phyloP scores from a whole-genome alignment of 1,140 invertebrate species.

The Calliphora vicina region DNA sequence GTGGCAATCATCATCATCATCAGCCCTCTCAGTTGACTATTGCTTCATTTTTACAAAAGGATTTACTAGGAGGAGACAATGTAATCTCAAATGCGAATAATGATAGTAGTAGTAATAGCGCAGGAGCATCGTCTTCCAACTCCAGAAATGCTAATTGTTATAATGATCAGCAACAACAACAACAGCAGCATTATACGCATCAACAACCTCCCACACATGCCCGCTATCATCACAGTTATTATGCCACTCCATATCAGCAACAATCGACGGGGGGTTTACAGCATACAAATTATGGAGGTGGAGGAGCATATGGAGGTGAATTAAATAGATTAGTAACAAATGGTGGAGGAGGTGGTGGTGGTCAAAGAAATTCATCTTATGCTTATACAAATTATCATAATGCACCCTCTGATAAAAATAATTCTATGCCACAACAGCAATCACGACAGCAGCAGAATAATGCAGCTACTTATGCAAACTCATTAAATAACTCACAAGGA shows the following conservation, averaged over 20 bases:
- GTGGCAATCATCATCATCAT: slow-evolving; percentile 46
- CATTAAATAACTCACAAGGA: not conserved
- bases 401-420: not conserved
- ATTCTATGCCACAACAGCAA: not conserved
- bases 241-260: not conserved
- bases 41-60: slow-evolving; percentile 57
- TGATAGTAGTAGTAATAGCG: not conserved
- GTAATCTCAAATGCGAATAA: not conserved
- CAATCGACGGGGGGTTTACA: not conserved
- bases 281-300: not conserved
- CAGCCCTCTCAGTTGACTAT: slow-evolving; percentile 57
- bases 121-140: not conserved
- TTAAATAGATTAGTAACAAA: not conserved
- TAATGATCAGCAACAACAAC: too few species aligned
- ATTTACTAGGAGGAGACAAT: slow-evolving; percentile 44
- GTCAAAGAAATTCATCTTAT: not conserved
- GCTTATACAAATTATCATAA: slow-evolving; percentile 1
- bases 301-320: not conserved
- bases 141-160: slow-evolving; percentile 11
- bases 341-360: not conserved
- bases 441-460: not conserved
- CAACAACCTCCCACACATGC: slow-evolving; percentile 3
- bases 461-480: not conserved
- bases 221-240: not conserved
- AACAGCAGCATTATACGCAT: slow-evolving; percentile 9